Evolutionary conservation across 92 coral and sea anemone species (phyloP).

Genomic region (Zoanthus sociatus): DNA sequence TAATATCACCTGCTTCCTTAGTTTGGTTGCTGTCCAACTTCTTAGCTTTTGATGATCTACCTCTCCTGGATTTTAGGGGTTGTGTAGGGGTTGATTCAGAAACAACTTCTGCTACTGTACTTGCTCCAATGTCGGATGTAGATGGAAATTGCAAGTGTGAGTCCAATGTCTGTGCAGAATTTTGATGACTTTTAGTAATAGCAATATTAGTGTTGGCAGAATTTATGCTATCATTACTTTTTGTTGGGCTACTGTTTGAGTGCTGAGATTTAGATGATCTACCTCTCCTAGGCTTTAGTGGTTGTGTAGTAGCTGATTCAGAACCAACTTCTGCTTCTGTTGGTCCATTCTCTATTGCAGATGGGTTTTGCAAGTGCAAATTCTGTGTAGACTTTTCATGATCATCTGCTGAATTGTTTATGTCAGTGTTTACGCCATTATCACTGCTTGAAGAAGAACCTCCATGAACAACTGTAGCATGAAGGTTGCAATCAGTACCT

Average conservation of each 20-base stretch:
- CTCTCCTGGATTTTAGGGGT: too few species aligned
- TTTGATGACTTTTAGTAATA: neutral
- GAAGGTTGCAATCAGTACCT: neutral
- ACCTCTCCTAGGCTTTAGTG: neutral
- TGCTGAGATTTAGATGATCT: neutral
- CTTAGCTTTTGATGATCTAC: too few species aligned
- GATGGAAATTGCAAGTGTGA: too few species aligned
- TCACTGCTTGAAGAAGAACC: too few species aligned
- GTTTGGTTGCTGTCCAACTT: too few species aligned
- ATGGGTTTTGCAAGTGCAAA: neutral
- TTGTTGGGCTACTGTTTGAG: neutral
- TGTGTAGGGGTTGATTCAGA: too few species aligned
- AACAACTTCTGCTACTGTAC: too few species aligned
- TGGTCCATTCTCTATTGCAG: neutral
- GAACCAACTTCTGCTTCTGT: too few species aligned
- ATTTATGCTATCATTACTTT: neutral
- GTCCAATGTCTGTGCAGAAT: too few species aligned
- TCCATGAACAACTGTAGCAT: too few species aligned
- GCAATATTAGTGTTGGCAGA: neutral
- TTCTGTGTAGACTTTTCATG: neutral
- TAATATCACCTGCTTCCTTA: too few species aligned
- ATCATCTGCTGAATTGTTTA: neutral
- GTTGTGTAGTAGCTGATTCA: neutral
- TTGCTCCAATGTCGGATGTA: too few species aligned
- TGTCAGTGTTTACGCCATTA: neutral